Base-by-base conservation (phyloP, 1,140 invertebrate species). In the Mesaphorura yosii region DNA sequence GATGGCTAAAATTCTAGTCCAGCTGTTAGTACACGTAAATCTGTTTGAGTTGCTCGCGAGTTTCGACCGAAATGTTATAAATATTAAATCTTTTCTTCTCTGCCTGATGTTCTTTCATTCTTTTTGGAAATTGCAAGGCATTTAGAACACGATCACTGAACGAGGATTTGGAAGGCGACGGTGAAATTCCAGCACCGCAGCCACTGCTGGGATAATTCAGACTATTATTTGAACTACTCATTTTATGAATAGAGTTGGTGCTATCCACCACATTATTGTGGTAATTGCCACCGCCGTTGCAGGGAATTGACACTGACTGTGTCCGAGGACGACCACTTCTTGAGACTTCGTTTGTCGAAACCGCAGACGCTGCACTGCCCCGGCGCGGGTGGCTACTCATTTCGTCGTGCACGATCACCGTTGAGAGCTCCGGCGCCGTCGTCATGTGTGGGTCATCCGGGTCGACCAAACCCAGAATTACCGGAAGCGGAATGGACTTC, bases 1-100 rank as follows among this genome's bases (percentile, higher is more conserved):
- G n/a, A n/a, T n/a, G n/a, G n/a, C n/a, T n/a, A n/a, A n/a, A n/a
- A n/a, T n/a, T n/a, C n/a, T n/a, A n/a, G n/a, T n/a, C n/a, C n/a
- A n/a, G n/a, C n/a, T n/a, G 31, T 79, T 75, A 88, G 73, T 88
- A 88, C 62, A 88, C 86, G 70, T 88, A 88, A 64, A 88, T 88
- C 66, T 85, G 82, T 70, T 88, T 88, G 37, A 88, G 75, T 71
- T 88, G 86, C 59, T 84, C 84, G 69, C 84, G 83, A 54, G 87
- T 74, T 71, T 88, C 85, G 26, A 83, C 81, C 50, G 86, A 84
- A 73, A 88, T 85, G 64, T 82, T 82, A 73, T 84, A 85, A 51
- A 81, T 77, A 65, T 86, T 61, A 29, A 61, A 61, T 39, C 59
- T 26, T 4, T 61, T 57, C 42, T 44, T 49, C 37, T 61, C 59